Evolutionary conservation across 2,888 invertebrate species (phyloP), one percentile per base, ranked within the genome.

Genomic region (Fabriciana adippe): DNA sequence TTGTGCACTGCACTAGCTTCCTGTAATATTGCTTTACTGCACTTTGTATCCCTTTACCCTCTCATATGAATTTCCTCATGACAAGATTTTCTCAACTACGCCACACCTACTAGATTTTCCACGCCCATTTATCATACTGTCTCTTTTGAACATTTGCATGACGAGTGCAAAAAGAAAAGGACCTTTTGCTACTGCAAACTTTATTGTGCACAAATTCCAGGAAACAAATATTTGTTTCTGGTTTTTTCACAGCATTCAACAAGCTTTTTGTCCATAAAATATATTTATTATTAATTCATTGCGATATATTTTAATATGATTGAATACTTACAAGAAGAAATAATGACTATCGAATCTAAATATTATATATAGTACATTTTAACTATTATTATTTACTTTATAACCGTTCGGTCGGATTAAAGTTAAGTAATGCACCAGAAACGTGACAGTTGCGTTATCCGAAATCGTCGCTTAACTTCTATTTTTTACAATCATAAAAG

Each of bases 81-180:
- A 31, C 45, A 31, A 47, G 26, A 26, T 55, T 55, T 55, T 8
- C 63, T 26, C n/a, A 8, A 3, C 6, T 31, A 55, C 2, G 26
- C 55, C 55, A 45, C 55, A 45, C 63, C 55, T 47, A 26, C 31
- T 55, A 55, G 47, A 26, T 14, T 45, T 55, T 26, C 54, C 55
- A 55, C 55, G 47, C 63, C 63, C 55, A 45, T 63, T 63, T 63
- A 14, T 55, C 31, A 26, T 31, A 54, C 47, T n/a, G 4, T 55
- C 55, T 63, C 63, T n/a, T 31, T 63, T 31, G 47, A 47, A 26
- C 47, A 45, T 2, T 31, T 26, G 5, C 47, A 14, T 13, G 3
- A 4, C 11, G 21, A 16, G 3, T 63, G 54, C 45, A 31, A 16
- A 18, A 8, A 16, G 45, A 55, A 6, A 55, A 63, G 47, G 55